Evolutionary conservation across 2,113 vertebrate genomes (phyloP).

Genomic region (Anhinga anhinga): DNA sequence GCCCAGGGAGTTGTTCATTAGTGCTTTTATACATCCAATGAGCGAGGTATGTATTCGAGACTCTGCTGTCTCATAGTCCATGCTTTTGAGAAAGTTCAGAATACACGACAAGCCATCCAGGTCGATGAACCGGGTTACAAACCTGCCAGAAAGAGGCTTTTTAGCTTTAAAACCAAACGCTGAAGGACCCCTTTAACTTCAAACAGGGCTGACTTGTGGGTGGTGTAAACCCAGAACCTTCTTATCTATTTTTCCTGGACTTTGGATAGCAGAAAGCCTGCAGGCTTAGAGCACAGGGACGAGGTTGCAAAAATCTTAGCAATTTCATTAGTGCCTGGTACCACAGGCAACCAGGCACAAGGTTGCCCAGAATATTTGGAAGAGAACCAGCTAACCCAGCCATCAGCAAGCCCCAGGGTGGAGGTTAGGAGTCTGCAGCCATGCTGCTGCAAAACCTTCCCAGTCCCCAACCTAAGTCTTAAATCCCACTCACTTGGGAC

Average conservation of each 20-base stretch:
- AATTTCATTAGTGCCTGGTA: background rate
- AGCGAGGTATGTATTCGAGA: conserved; percentile 99
- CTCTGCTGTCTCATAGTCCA: conserved; percentile 98
- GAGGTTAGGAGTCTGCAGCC: background rate
- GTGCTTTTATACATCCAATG: conserved; percentile 97
- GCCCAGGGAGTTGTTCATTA: conserved; percentile 99
- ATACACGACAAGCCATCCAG: conserved; percentile 95
- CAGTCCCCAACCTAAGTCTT: background rate
- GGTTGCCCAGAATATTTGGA: background rate
- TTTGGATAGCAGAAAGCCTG: background rate
- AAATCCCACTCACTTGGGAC: background rate
- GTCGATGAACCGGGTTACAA: conserved; percentile 97
- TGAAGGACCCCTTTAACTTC: background rate
- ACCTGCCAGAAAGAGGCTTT: conserved; percentile 74
- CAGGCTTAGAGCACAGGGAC: background rate
- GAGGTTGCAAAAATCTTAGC: background rate
- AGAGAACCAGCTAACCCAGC: background rate
- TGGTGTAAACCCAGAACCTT: background rate
- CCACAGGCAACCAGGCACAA: background rate
- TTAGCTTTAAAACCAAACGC: background rate
- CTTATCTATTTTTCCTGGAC: background rate
- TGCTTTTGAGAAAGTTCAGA: conserved; percentile 96
- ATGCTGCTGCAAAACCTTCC: background rate
- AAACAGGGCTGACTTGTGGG: background rate
- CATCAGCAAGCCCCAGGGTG: background rate